A percentile compares a stretch with the other conserved stretches of the same genome.
phyloP scores from a whole-genome alignment of 2,113 vertebrate species.

The Silurus asotus region DNA sequence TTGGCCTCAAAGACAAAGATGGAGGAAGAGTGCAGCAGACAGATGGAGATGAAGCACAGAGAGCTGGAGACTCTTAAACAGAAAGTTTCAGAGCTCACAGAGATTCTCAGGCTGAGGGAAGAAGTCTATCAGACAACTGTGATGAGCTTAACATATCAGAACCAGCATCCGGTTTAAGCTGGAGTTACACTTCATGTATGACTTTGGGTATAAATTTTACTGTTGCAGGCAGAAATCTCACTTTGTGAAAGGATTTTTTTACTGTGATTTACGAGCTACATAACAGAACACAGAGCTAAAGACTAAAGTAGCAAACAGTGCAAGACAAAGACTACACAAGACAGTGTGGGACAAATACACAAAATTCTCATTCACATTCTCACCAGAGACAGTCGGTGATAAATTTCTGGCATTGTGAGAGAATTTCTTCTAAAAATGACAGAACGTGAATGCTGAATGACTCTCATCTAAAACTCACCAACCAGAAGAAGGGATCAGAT shows the following conservation, averaged over 20 bases:
- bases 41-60: constrained; percentile 9
- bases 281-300: not conserved
- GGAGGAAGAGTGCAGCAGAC: constrained; percentile 14
- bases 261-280: not conserved
- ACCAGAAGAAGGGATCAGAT: not conserved
- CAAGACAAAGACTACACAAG: no score
- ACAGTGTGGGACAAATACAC: no score
- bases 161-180: not conserved
- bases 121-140: not conserved
- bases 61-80: constrained; percentile 8
- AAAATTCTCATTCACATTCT: no score
- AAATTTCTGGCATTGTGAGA: not conserved
- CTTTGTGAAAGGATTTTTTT: not conserved
- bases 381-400: not conserved
- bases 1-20: constrained; percentile 23
- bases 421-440: not conserved
- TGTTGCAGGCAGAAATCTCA: not conserved
- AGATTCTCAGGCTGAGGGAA: not conserved
- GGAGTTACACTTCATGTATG: not conserved
- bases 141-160: not conserved
- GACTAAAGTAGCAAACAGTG: not conserved
- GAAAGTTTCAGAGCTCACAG: not conserved
- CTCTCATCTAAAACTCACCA: not conserved
- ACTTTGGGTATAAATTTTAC: not conserved
- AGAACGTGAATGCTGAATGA: not conserved